phyloP scores from a whole-genome alignment of 2,113 vertebrate species.

The Macaca nemestrina region DNA sequence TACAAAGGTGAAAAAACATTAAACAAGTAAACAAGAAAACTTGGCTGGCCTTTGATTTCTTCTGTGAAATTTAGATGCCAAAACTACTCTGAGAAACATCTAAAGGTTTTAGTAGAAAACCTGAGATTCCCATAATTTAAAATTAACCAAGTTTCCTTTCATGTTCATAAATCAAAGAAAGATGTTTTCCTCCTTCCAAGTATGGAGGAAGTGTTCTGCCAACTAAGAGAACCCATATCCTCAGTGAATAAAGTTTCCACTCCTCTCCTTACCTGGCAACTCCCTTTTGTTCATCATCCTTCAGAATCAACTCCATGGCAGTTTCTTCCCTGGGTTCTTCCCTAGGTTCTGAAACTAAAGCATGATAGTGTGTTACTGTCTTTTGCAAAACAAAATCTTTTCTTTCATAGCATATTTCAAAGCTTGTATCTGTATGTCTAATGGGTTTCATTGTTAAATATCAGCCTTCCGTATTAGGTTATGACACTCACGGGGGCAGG shows the following conservation, averaged over 20 bases:
- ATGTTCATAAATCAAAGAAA: neutral
- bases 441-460: neutral
- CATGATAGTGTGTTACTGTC: neutral
- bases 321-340: neutral
- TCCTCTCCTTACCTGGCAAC: neutral
- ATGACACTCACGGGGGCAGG: neutral
- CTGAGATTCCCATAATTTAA: neutral
- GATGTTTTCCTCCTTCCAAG: neutral
- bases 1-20: neutral
- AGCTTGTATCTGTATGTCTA: neutral
- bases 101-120: neutral
- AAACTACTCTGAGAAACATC: neutral
- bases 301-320: neutral
- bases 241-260: neutral
- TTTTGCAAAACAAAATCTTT: neutral
- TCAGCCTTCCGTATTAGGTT: neutral
- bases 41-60: neutral
- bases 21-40: neutral
- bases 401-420: neutral
- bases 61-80: slow-evolving; percentile 24
- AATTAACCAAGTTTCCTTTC: neutral
- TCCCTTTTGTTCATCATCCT: neutral
- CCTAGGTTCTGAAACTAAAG: neutral
- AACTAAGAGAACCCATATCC: neutral
- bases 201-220: neutral